A percentile compares a stretch with the other conserved stretches of the same genome.
phyloP scores from a whole-genome alignment of 2,888 invertebrate genomes.

The Harpagoxenus sublaevis region DNA sequence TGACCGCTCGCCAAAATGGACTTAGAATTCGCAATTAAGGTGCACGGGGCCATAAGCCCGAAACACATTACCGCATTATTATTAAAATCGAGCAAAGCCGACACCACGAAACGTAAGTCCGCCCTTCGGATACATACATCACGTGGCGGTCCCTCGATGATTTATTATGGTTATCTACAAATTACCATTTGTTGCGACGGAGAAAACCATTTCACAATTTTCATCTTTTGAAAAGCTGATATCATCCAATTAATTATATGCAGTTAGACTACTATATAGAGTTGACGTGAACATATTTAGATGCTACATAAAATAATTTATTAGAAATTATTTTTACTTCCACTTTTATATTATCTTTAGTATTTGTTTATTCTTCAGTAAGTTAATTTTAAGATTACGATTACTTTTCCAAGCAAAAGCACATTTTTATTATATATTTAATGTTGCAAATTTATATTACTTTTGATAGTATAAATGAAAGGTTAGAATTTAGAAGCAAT shows the following conservation, averaged over 20 bases:
- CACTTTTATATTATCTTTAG: background rate
- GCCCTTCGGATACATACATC: slow-evolving; percentile 42
- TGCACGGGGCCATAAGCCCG: slow-evolving; percentile 71
- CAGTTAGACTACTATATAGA: background rate
- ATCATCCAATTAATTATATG: background rate
- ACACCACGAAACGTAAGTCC: slow-evolving; percentile 67
- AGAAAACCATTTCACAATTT: background rate
- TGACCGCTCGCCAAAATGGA: slow-evolving; percentile 78
- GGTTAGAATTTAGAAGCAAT: background rate
- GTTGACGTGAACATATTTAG: background rate
- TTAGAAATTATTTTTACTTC: background rate
- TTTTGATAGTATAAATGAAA: background rate
- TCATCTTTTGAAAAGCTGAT: background rate
- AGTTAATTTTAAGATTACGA: background rate
- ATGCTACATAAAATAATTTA: background rate
- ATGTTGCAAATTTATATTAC: background rate
- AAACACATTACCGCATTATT: slow-evolving; percentile 77
- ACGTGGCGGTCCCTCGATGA: slow-evolving; percentile 37
- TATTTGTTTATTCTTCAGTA: background rate
- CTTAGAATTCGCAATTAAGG: slow-evolving; percentile 79
- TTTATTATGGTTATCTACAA: slow-evolving; percentile 37
- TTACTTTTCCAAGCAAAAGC: background rate
- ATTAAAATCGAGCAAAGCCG: slow-evolving; percentile 75
- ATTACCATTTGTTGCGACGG: slow-evolving; percentile 29
- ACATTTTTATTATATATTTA: background rate